These are phyloP conservation scores for Gobio gobio DNA, from an alignment of 2,113 vertebrate genomes.

Conservation along the genomic window DNA sequence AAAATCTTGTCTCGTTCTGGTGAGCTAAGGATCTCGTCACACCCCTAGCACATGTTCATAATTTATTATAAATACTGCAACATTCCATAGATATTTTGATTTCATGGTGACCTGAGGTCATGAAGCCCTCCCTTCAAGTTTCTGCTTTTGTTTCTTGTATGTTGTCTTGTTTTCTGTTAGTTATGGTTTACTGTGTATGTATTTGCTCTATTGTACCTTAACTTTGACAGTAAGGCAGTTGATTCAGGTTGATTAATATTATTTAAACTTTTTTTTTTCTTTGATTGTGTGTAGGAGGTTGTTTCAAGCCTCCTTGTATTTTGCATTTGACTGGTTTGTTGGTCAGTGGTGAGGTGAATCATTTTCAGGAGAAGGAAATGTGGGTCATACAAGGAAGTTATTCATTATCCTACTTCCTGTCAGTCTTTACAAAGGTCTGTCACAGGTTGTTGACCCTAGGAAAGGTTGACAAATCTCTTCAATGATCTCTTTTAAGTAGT, in stretches of 20 bases:
- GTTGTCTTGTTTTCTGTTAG: background rate
- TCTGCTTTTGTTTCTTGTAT: background rate
- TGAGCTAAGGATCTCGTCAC: too few relatives aligned
- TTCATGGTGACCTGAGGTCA: too few relatives aligned
- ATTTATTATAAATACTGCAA: too few relatives aligned
- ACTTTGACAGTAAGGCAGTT: too few relatives aligned
- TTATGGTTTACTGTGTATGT: background rate
- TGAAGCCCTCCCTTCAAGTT: background rate
- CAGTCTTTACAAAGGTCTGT: conserved; percentile 28
- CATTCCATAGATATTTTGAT: too few relatives aligned
- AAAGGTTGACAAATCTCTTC: background rate
- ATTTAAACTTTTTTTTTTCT: background rate
- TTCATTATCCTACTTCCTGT: conserved; percentile 23
- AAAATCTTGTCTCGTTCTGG: too few relatives aligned
- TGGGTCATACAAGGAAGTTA: conserved; percentile 15
- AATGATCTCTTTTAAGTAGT: background rate
- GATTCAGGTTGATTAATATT: background rate
- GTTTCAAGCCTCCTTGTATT: background rate
- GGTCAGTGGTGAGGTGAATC: background rate
- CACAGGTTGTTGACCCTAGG: background rate
- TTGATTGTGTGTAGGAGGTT: background rate
- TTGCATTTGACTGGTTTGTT: conserved; percentile 11
- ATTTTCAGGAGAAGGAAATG: conserved; percentile 1
- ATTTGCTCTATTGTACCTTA: too few relatives aligned
- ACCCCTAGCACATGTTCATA: too few relatives aligned